A percentile compares a stretch with the other conserved stretches of the same genome.
These are phyloP conservation scores for Mimas tiliae DNA, from an alignment of 2,888 invertebrate species.

Conservation along the genomic window DNA sequence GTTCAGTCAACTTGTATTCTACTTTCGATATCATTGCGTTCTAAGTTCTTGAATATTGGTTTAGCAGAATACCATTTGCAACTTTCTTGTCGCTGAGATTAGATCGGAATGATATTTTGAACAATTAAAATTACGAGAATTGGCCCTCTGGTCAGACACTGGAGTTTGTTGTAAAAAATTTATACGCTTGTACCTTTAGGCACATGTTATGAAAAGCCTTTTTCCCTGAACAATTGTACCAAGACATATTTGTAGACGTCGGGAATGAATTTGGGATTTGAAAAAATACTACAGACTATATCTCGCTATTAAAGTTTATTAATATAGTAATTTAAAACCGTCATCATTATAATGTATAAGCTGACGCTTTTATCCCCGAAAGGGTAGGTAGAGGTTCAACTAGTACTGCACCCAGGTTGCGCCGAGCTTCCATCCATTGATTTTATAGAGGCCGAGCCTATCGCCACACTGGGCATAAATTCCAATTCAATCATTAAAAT, in stretches of 20 bases:
- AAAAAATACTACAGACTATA: neutral
- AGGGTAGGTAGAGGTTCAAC: too few relatives aligned
- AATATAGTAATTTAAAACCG: neutral
- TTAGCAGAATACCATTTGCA: too few relatives aligned
- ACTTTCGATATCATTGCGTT: too few relatives aligned
- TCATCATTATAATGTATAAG: neutral
- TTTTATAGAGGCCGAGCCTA: too few relatives aligned
- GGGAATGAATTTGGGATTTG: neutral
- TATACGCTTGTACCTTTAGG: neutral
- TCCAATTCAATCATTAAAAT: slow-evolving; percentile 7
- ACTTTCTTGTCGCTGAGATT: too few relatives aligned
- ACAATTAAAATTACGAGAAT: too few relatives aligned
- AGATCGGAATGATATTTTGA: too few relatives aligned
- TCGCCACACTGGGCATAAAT: neutral
- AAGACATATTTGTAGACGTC: neutral
- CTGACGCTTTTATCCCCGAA: too few relatives aligned
- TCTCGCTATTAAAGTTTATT: neutral
- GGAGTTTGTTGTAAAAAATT: neutral
- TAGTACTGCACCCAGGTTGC: too few relatives aligned
- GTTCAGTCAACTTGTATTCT: too few relatives aligned
- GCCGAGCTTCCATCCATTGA: neutral
- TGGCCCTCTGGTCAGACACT: too few relatives aligned
- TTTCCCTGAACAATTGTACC: neutral
- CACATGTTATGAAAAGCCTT: slow-evolving; percentile 4
- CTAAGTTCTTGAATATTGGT: too few relatives aligned